A percentile compares a stretch with the other conserved stretches of the same genome.
phyloP scores from a whole-genome alignment of 2,888 invertebrate species.

The Helicoverpa assulta region DNA sequence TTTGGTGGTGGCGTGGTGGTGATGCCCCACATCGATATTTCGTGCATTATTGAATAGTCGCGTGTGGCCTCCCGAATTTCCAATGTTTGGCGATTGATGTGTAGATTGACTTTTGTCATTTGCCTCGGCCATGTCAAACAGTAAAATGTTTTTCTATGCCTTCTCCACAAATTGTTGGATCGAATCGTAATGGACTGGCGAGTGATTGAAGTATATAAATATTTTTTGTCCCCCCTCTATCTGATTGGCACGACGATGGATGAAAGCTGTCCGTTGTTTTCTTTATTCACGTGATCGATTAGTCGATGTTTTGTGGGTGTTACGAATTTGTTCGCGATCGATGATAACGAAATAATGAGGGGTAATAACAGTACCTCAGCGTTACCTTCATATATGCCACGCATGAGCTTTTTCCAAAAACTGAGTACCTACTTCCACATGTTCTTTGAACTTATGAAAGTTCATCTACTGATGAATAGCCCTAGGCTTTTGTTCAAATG shows the following conservation, averaged over 20 bases:
- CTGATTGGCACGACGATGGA: conserved; percentile 87
- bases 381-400: conserved; percentile 24
- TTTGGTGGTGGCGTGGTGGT: conserved; percentile 67
- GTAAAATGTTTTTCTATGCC: conserved; percentile 88
- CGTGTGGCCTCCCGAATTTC: conserved; percentile 89
- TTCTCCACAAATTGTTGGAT: conserved; percentile 84
- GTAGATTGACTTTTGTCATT: conserved; percentile 91
- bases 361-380: conserved; percentile 38
- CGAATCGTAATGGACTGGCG: conserved; percentile 84
- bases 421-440: conserved; percentile 7
- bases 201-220: conserved; percentile 82
- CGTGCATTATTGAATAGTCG: conserved; percentile 89
- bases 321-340: conserved; percentile 63
- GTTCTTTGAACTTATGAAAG: conserved; percentile 23
- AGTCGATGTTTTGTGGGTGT: conserved; percentile 47
- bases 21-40: conserved; percentile 90
- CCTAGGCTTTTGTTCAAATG: conserved; percentile 25
- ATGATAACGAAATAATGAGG: conserved; percentile 59
- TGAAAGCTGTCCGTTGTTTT: conserved; percentile 80
- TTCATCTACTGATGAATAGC: conserved; percentile 21
- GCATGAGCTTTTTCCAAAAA: conserved; percentile 20
- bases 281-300: conserved; percentile 72
- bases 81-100: conserved; percentile 90
- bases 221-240: conserved; percentile 74
- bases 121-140: conserved; percentile 88